These are phyloP conservation scores for Mizuhopecten yessoensis DNA, from an alignment of 1,140 invertebrate genomes.

Conservation along the genomic window DNA sequence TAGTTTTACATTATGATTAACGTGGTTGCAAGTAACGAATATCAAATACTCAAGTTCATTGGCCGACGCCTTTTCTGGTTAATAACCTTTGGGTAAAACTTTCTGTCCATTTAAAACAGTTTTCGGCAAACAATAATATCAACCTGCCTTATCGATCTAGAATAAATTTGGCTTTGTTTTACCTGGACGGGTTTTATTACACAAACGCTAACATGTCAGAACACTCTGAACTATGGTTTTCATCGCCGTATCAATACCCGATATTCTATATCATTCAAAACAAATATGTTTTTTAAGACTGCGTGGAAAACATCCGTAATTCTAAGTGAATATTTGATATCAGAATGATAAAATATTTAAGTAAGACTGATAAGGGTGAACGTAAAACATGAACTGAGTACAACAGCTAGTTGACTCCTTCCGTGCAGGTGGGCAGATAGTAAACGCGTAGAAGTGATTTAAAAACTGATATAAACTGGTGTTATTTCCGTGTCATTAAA, in stretches of 20 bases:
- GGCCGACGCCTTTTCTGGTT: not conserved
- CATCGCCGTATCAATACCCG: not conserved
- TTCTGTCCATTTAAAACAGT: constrained; percentile 7
- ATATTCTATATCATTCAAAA: constrained; percentile 18
- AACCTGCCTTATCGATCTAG: not conserved
- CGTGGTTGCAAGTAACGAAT: not conserved
- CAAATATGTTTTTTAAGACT: not conserved
- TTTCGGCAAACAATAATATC: constrained; percentile 21
- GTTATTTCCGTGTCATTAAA: not conserved
- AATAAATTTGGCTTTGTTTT: not conserved
- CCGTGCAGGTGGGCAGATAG: constrained; percentile 2
- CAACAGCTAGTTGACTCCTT: not conserved
- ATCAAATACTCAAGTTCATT: not conserved
- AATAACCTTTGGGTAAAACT: not conserved
- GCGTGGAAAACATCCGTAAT: constrained; percentile 1
- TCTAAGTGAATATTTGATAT: constrained; percentile 35
- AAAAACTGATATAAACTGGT: not conserved
- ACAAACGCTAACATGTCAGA: not conserved
- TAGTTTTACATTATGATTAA: not conserved
- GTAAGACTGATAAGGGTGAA: not conserved
- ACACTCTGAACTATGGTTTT: not conserved
- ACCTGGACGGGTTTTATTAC: not conserved
- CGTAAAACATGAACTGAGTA: constrained; percentile 1
- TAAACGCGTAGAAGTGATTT: not conserved
- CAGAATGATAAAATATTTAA: not conserved